Conservation (phyloP, 2,888 invertebrate species). For the Meghimatium bilineatum region DNA sequence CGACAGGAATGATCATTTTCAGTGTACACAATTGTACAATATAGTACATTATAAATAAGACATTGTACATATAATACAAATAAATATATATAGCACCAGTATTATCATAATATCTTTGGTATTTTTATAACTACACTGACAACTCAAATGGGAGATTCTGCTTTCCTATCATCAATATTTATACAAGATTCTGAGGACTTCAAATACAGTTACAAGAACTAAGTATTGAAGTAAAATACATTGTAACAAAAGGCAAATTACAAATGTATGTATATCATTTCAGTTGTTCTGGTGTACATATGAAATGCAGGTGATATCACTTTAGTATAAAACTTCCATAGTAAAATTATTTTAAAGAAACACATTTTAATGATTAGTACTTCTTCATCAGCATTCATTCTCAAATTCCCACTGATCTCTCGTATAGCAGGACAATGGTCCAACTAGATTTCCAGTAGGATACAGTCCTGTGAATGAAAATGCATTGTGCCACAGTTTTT, state of each 20-base stretch:
- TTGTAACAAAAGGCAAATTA: not conserved
- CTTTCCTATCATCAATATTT: not conserved
- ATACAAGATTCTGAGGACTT: not conserved
- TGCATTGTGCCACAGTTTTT: no score
- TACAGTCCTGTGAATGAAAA: no score
- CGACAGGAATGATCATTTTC: conserved; percentile 40
- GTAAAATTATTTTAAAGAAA: no score
- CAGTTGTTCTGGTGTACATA: not conserved
- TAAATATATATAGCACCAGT: not conserved
- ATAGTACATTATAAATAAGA: not conserved
- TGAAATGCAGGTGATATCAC: not conserved
- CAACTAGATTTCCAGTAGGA: no score
- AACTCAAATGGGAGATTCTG: not conserved
- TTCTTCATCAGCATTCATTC: no score
- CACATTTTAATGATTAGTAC: no score
- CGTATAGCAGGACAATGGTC: no score
- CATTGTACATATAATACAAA: not conserved
- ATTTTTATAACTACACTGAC: not conserved
- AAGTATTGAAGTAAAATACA: not conserved
- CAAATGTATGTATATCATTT: not conserved
- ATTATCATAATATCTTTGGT: conserved; percentile 2
- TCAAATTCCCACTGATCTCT: no score
- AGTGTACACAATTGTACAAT: not conserved
- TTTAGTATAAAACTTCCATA: not conserved
- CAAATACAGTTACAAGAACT: not conserved